Conservation (phyloP, 2,797 vertebrate genomes). For the Cyprinodon diabolis region DNA sequence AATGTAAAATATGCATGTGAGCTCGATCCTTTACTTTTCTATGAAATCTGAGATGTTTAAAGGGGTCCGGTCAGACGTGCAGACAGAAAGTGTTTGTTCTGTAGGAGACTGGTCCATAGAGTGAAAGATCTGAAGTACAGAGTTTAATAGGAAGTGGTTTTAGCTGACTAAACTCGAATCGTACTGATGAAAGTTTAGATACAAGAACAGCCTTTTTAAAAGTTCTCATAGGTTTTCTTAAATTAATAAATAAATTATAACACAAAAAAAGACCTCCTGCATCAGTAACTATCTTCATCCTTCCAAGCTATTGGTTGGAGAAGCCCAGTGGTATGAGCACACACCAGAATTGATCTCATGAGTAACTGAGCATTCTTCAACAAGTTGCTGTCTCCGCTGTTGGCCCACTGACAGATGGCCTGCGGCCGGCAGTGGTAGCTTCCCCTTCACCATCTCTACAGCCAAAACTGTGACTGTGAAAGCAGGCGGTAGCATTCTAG, state of each 20-base stretch:
- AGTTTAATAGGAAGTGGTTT: background rate
- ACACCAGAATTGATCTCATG: background rate
- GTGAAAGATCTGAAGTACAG: background rate
- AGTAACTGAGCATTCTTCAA: slow-evolving; percentile 26
- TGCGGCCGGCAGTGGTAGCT: slow-evolving; percentile 35
- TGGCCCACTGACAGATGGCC: slow-evolving; percentile 45
- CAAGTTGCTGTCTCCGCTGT: slow-evolving; percentile 13
- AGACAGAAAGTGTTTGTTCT: background rate
- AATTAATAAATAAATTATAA: too few relatives aligned
- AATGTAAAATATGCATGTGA: slow-evolving; percentile 2
- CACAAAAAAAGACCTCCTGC: too few relatives aligned
- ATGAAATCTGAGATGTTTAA: slow-evolving; percentile 2
- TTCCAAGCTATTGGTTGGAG: background rate
- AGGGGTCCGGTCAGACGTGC: background rate
- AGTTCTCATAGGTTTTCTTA: background rate
- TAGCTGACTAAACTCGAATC: background rate
- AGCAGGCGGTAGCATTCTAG: too few relatives aligned
- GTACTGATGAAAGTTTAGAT: background rate
- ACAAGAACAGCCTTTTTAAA: background rate
- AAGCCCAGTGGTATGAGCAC: background rate
- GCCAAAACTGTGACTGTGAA: background rate
- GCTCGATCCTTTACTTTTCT: accelerated
- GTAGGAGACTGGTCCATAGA: background rate
- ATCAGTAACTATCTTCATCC: background rate
- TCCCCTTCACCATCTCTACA: slow-evolving; percentile 4